Evolutionary conservation across 2,113 vertebrate genomes (phyloP).

Genomic region (Malurus alboscapulatus): DNA sequence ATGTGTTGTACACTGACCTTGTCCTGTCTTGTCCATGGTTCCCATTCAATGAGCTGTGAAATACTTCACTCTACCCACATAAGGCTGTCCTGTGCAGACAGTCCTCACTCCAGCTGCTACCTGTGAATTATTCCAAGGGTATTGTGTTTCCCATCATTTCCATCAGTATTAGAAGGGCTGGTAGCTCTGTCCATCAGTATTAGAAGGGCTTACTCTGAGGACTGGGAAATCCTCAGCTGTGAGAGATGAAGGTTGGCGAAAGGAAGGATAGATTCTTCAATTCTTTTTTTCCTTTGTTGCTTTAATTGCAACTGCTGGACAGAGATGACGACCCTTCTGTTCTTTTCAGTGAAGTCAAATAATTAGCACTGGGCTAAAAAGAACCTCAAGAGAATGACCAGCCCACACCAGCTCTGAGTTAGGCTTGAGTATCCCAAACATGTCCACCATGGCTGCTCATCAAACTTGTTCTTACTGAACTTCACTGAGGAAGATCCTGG

Average conservation of each 20-base stretch:
- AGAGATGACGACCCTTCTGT: neutral
- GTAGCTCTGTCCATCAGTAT: neutral
- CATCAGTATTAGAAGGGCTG: neutral
- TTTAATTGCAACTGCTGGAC: conserved; percentile 7
- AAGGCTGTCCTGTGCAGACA: neutral
- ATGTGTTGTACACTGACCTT: neutral
- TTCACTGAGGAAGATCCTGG: neutral
- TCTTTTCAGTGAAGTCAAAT: neutral
- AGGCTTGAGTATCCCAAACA: neutral
- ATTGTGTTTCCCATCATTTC: neutral
- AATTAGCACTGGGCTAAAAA: neutral
- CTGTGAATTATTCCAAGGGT: neutral
- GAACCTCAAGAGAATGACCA: neutral
- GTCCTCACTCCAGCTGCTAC: neutral
- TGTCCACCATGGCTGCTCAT: neutral
- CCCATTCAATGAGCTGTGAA: neutral
- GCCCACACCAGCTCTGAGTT: neutral
- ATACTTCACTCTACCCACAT: neutral
- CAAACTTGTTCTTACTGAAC: neutral
- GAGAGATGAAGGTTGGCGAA: neutral
- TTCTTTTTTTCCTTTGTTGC: neutral
- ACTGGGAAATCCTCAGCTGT: neutral
- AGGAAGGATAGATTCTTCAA: neutral
- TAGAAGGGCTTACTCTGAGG: neutral
- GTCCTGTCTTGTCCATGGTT: neutral